Base-by-base conservation (phyloP, 2,797 vertebrate species). In the Molossus molossus region DNA sequence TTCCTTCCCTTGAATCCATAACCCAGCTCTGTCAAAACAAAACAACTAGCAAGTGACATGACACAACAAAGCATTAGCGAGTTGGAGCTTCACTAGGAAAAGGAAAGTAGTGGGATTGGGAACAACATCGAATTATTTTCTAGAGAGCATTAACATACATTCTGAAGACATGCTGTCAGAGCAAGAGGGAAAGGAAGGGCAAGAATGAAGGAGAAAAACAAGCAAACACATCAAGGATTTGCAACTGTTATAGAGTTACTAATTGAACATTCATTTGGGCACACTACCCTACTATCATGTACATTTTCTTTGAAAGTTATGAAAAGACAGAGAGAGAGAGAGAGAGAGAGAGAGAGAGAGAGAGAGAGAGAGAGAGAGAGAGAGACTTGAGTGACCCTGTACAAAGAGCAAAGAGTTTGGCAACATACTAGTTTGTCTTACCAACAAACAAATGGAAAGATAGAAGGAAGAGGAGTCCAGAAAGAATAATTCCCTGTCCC, bases 1-100 rank as follows among this genome's bases (percentile, higher is more conserved):
- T 82, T 86, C 90, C 81, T 96, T 96, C 18, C 88, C 95, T 97
- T 93, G 85, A 97, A 97, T 97, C 94, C 96, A 97, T 82, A 96
- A 92, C 96, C 87, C 67, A 96, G 69, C 55, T 85, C 83, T 93
- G 67, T 95, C 89, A 96, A 94, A 96, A 85, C 20, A 60, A 97
- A 87, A 72, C 82, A 92, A 81, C 75, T 73, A 89, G 84, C 64
- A 90, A 94, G 29, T 60, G 55, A 82, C 10, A 6, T 55, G 40
- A 79, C 70, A 89, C 69, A 90, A 80, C 87, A 91, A 80, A 93
- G 83, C 84, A 88, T 48, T 33, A 86, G 27, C 25, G 64, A 25
- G 58, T 27, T 27, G 27, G 87, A 94, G 72, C 33, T 95, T 95
- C 18, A 25, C 27, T 33, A 62, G 14, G 89, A 82, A 82, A 96